Conservation (phyloP, 2,888 invertebrate genomes). For the Antitype chi region DNA sequence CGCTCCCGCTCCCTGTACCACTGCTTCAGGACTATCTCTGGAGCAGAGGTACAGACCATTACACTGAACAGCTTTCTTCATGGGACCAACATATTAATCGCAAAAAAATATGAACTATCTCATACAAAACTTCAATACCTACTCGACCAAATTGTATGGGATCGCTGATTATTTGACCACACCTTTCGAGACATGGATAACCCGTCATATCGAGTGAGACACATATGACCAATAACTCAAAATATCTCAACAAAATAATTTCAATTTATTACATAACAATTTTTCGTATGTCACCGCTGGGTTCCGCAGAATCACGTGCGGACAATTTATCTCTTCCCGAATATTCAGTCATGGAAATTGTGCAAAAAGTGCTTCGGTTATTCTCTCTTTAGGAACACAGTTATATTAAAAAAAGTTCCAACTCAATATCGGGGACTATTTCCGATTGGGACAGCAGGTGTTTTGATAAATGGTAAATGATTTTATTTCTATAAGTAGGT, state of each 20-base stretch:
- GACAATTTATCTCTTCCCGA: constrained; percentile 74
- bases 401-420: constrained; percentile 66
- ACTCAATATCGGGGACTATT: constrained; percentile 59
- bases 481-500: too few species aligned
- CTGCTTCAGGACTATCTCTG: too few species aligned
- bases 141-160: too few species aligned
- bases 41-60: too few species aligned
- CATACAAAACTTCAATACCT: too few species aligned
- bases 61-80: too few species aligned
- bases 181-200: not conserved
- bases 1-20: too few species aligned
- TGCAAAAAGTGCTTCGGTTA: constrained; percentile 56
- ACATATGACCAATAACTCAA: constrained; percentile 22
- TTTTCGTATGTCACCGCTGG: constrained; percentile 74
- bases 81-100: too few species aligned
- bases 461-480: constrained; percentile 37
- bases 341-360: constrained; percentile 69
- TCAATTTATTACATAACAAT: constrained; percentile 73
- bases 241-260: constrained; percentile 58
- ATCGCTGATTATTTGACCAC: too few species aligned
- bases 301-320: constrained; percentile 75
- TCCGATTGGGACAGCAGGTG: constrained; percentile 45
- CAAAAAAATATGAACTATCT: too few species aligned
- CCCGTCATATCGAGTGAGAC: not conserved
- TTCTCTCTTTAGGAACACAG: constrained; percentile 42